Percentiles rank a stretch among this genome's conserved stretches.
Conservation (phyloP, 1,140 invertebrate genomes). For the Leptestheria dahalacensis region DNA sequence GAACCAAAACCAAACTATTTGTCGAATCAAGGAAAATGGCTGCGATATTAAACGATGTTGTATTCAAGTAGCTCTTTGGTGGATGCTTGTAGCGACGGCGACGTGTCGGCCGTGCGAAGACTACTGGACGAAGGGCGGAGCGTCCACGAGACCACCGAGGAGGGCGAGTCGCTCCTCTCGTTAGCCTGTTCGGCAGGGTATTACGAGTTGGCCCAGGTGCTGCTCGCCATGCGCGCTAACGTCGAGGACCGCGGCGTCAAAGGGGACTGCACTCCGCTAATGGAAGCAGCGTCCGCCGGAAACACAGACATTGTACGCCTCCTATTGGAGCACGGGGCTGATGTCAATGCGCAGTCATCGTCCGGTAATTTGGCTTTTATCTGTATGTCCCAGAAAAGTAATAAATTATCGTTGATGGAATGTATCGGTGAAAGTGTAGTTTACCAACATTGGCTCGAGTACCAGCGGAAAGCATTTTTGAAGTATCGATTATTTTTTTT, state of each 20-base stretch:
- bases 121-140: slow-evolving; percentile 78
- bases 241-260: slow-evolving; percentile 90
- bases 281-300: slow-evolving; percentile 90
- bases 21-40: too few species aligned
- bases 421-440: too few species aligned
- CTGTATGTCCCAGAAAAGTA: too few species aligned
- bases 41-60: not conserved
- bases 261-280: slow-evolving; percentile 88
- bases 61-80: slow-evolving; percentile 42
- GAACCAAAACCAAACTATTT: too few species aligned
- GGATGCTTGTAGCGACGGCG: slow-evolving; percentile 81
- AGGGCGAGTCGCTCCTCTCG: slow-evolving; percentile 79
- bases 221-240: slow-evolving; percentile 91
- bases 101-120: slow-evolving; percentile 71
- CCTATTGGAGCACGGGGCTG: slow-evolving; percentile 77
- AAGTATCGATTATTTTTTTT: too few species aligned
- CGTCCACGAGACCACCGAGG: slow-evolving; percentile 82
- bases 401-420: too few species aligned
- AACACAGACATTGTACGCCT: slow-evolving; percentile 87
- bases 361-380: slow-evolving; percentile 66
- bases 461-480: too few species aligned
- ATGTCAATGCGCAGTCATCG: slow-evolving; percentile 90
- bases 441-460: too few species aligned
- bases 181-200: slow-evolving; percentile 85
- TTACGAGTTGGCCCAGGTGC: slow-evolving; percentile 81